phyloP scores from a whole-genome alignment of 2,888 invertebrate species.

The Mystacides longicornis region DNA sequence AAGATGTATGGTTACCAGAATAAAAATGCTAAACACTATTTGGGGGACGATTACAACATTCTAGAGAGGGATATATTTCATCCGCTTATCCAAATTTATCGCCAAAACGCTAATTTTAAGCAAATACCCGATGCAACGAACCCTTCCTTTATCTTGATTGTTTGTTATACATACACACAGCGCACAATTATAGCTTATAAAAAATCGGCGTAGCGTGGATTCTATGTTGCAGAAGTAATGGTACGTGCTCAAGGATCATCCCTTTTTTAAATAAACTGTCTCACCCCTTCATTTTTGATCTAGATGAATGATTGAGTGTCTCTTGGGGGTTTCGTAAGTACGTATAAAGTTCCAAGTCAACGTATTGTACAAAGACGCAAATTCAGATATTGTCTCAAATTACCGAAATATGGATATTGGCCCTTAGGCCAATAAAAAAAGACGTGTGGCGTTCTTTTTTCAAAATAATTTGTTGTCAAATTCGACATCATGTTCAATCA shows the following conservation, averaged over 20 bases:
- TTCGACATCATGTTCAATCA: no score
- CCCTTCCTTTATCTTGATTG: no score
- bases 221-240: background rate
- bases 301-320: background rate
- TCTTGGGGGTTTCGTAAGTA: background rate
- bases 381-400: no score
- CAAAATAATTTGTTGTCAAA: no score
- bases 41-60: background rate
- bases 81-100: background rate
- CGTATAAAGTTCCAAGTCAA: background rate
- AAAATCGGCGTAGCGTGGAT: no score
- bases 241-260: constrained; percentile 2
- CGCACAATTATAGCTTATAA: no score
- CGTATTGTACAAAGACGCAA: background rate
- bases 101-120: background rate
- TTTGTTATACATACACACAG: no score
- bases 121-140: no score
- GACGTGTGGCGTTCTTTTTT: no score
- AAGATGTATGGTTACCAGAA: background rate
- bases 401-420: no score
- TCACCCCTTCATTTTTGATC: background rate
- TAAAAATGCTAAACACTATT: background rate
- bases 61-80: background rate
- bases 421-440: no score
- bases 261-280: background rate